Evolutionary conservation across 1,140 invertebrate genomes (phyloP), one percentile per base, ranked within the genome.

Genomic region (Heliconius hewitsoni): DNA sequence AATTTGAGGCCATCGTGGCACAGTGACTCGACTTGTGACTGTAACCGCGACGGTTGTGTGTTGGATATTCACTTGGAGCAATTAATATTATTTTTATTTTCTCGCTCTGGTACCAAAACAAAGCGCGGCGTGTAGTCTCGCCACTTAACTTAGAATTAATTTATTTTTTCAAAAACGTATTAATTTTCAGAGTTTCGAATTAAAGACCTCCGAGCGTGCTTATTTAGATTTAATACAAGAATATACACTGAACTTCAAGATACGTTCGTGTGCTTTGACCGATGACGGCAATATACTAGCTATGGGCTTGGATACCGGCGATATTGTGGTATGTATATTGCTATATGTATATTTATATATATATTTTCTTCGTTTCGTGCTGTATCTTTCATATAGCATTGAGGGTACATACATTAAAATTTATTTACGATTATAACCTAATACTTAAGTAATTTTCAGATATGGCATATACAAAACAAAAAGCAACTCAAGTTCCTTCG

Each of bases 381-480:
- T 37, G 34, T 37, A 37, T 37, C 34, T 2, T 34, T 34, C 13
- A 46, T 46, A 46, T 46, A 46, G 42, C 13, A 16, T 16, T 46
- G 13, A 3, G 42, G 13, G 42, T 16, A 46, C 5, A 46, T 46
- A 46, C 13, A 16, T 46, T 0, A 0, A 46, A 46, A 46, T 46
- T 46, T 46, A 3, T 37, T 37, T 37, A 37, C 34, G 34, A 16
- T 16, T 46, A 46, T 46, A 13, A 16, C 42, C 13, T 37, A 37
- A 37, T 8, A 37, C 6, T 37, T 37, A 37, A 6, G 4, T 6
- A 6, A 37, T 60, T 60, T 60, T 23, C 84, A 94, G 92, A 71
- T 94, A 70, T 93, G 91, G 91, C 91, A 92, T 78, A 89, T 94
- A 1, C 85, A 81, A n/a, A 86, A 86, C 37, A 88, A 89, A 66